Conservation (phyloP, 2,797 vertebrate genomes). For the Chelonia mydas region DNA sequence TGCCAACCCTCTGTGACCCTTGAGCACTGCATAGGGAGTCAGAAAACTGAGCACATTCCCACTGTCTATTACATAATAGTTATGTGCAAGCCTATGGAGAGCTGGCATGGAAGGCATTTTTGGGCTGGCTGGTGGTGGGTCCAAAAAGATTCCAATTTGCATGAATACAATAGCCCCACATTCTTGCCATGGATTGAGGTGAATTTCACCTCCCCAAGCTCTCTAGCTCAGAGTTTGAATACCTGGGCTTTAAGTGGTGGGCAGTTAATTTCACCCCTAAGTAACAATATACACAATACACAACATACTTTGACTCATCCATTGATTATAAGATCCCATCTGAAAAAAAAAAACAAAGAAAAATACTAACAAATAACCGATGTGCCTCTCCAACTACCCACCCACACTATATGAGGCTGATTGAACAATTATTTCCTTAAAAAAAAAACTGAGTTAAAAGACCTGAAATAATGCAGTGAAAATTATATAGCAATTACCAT, state of each 20-base stretch:
- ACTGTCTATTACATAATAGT: background rate
- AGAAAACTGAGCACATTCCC: background rate
- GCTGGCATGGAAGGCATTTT: fast-evolving
- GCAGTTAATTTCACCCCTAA: background rate
- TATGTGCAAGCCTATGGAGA: background rate
- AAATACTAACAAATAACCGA: background rate
- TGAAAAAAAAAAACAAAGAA: background rate
- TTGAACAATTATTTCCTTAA: constrained; percentile 1
- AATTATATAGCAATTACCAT: constrained; percentile 13
- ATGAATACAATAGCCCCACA: background rate
- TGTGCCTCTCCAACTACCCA: background rate
- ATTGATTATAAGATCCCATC: background rate
- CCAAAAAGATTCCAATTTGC: background rate
- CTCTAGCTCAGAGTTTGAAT: background rate
- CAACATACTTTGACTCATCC: background rate
- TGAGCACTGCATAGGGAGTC: fast-evolving
- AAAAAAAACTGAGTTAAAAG: background rate
- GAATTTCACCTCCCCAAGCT: background rate
- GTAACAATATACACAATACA: background rate
- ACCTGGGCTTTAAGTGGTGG: background rate
- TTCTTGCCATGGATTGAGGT: background rate
- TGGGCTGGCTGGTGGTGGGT: fast-evolving
- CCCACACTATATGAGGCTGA: background rate
- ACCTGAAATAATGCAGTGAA: background rate
- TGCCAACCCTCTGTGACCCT: fast-evolving